A percentile compares a stretch with the other conserved stretches of the same genome.
These are phyloP conservation scores for Pachypeltis micranthus DNA, from an alignment of 1,140 invertebrate species.

Conservation along the genomic window DNA sequence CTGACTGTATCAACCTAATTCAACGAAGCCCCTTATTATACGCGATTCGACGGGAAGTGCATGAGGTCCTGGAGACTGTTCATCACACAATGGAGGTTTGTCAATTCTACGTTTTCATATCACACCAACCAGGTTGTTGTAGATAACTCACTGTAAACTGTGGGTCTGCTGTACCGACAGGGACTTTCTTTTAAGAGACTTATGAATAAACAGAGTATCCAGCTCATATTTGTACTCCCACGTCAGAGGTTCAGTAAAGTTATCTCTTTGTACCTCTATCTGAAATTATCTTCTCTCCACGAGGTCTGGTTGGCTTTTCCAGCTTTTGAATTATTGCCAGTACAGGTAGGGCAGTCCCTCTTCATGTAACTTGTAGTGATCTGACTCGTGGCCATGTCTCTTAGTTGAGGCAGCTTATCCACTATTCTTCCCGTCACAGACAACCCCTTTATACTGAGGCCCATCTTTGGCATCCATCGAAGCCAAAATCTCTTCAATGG, in stretches of 20 bases:
- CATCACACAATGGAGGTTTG: constrained; percentile 7
- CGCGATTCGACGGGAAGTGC: background rate
- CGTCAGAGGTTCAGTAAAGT: background rate
- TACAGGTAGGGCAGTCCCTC: too few species aligned
- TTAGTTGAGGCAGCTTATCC: too few species aligned
- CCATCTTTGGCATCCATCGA: too few species aligned
- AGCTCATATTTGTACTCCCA: background rate
- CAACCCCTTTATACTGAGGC: too few species aligned
- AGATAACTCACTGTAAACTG: background rate
- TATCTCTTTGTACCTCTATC: background rate
- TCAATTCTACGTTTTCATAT: background rate
- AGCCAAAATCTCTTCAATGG: too few species aligned
- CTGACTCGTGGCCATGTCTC: too few species aligned
- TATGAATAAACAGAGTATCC: background rate
- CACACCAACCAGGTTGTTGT: background rate
- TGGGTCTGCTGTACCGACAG: background rate
- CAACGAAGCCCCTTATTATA: background rate
- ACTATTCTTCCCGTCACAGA: too few species aligned
- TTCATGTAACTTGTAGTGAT: too few species aligned
- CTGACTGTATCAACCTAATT: background rate
- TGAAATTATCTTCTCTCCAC: too few species aligned
- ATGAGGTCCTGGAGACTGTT: background rate
- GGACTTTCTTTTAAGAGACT: background rate
- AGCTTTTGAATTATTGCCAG: too few species aligned
- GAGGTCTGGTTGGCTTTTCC: too few species aligned